These are phyloP conservation scores for Microplitis manilae DNA, from an alignment of 2,888 invertebrate species.

Conservation along the genomic window DNA sequence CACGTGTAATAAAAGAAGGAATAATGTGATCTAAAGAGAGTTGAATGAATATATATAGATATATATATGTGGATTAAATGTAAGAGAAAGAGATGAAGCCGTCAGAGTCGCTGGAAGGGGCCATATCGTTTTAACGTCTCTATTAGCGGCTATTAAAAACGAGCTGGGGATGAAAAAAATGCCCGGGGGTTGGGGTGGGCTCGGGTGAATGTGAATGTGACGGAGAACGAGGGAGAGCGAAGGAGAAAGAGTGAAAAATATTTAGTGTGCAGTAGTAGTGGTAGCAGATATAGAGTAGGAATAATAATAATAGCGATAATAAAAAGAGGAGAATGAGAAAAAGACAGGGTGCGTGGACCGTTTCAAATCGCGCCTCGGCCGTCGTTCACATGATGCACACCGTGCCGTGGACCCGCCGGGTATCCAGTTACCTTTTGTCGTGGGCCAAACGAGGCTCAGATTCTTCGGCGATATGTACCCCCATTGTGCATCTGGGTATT, in stretches of 20 bases:
- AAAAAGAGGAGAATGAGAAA: conserved; percentile 42
- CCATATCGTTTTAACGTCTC: conserved; percentile 72
- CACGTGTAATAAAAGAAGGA: conserved; percentile 34
- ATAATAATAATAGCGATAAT: conserved; percentile 30
- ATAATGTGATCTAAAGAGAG: conserved; percentile 25
- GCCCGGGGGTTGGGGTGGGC: conserved; percentile 24
- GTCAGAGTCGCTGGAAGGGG: conserved; percentile 58
- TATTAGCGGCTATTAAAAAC: conserved; percentile 71
- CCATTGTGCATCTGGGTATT: conserved; percentile 66
- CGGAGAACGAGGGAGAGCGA: conserved; percentile 40
- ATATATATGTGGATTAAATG: not conserved
- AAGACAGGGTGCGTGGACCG: conserved; percentile 46
- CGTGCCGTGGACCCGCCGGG: conserved; percentile 49
- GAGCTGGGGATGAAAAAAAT: conserved; percentile 51
- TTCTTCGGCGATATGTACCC: conserved; percentile 43
- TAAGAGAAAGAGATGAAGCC: conserved; percentile 31
- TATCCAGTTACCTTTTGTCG: conserved; percentile 71
- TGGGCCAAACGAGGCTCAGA: conserved; percentile 60
- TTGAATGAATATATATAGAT: not conserved
- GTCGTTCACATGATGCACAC: conserved; percentile 62
- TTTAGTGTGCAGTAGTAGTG: conserved; percentile 9
- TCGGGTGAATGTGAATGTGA: not conserved
- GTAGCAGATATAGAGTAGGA: not conserved
- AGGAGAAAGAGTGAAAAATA: conserved; percentile 37
- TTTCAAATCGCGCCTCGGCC: conserved; percentile 59